These are phyloP conservation scores for Trichopria drosophilae DNA, from an alignment of 2,888 invertebrate genomes.

Conservation along the genomic window DNA sequence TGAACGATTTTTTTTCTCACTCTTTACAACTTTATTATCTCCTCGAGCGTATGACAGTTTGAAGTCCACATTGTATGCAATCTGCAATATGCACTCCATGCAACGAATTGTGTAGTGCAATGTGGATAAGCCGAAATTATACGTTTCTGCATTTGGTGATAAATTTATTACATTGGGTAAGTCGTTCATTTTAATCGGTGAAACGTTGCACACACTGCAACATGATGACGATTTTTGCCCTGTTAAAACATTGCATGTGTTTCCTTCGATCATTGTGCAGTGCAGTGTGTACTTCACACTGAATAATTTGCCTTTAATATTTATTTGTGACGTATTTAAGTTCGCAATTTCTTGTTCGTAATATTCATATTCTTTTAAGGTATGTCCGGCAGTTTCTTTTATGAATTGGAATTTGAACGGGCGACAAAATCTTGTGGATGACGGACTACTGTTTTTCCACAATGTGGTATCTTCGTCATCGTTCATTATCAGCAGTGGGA, in stretches of 20 bases:
- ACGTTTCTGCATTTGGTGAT: background rate
- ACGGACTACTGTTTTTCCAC: slow-evolving; percentile 2
- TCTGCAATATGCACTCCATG: too few species aligned
- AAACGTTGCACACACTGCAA: background rate
- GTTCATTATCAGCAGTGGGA: background rate
- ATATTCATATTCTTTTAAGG: background rate
- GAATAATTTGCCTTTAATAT: background rate
- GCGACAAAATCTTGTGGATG: too few species aligned
- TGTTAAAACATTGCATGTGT: too few species aligned
- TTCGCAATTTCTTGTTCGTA: background rate
- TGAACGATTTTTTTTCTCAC: background rate
- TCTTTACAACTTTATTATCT: slow-evolving; percentile 2
- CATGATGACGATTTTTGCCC: background rate
- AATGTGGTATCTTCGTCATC: background rate
- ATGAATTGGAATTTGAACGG: background rate
- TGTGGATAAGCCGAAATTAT: too few species aligned
- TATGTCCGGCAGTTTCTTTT: background rate
- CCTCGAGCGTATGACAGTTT: slow-evolving; percentile 1
- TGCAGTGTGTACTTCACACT: background rate
- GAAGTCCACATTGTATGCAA: background rate
- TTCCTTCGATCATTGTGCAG: too few species aligned
- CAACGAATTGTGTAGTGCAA: too few species aligned
- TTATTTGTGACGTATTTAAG: too few species aligned
- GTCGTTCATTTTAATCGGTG: background rate
- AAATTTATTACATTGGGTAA: background rate